Conservation (phyloP, 2,888 invertebrate genomes). For the Latrodectus elegans region DNA sequence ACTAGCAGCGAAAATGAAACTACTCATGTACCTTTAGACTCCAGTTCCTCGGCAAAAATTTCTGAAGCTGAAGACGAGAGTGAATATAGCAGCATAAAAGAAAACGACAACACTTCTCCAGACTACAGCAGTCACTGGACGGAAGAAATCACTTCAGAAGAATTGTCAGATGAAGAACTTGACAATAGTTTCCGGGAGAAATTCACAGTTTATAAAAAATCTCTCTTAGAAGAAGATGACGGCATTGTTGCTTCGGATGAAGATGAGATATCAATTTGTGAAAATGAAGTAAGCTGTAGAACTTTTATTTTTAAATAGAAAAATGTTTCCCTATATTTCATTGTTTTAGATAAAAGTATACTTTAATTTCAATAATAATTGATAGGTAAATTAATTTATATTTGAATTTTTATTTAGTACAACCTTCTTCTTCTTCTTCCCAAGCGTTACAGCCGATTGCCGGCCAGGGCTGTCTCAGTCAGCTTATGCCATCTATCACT, state of each 20-base stretch:
- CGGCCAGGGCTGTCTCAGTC: too few relatives aligned
- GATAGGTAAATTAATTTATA: too few relatives aligned
- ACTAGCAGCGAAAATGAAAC: conserved; percentile 47
- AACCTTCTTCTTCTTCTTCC: too few relatives aligned
- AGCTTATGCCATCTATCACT: too few relatives aligned
- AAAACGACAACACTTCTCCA: conserved; percentile 29
- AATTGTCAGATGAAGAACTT: conserved; percentile 40
- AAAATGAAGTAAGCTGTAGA: not conserved
- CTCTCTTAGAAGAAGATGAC: conserved; percentile 46
- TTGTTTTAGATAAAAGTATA: too few relatives aligned
- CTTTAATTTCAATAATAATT: too few relatives aligned
- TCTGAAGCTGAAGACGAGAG: conserved; percentile 4
- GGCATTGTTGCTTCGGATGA: conserved; percentile 49
- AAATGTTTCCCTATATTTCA: too few relatives aligned
- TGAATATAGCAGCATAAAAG: conserved; percentile 48
- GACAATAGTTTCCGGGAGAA: conserved; percentile 41
- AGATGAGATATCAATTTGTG: conserved; percentile 22
- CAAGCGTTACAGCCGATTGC: too few relatives aligned
- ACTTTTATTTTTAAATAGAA: too few relatives aligned
- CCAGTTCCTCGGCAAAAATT: conserved; percentile 3
- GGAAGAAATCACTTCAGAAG: conserved; percentile 7
- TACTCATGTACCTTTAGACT: conserved; percentile 21
- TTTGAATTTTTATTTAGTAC: too few relatives aligned
- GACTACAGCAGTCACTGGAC: conserved; percentile 65
- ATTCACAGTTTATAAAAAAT: conserved; percentile 34